phyloP scores from a whole-genome alignment of 2,888 invertebrate genomes.

The Eristalinus aeneus region DNA sequence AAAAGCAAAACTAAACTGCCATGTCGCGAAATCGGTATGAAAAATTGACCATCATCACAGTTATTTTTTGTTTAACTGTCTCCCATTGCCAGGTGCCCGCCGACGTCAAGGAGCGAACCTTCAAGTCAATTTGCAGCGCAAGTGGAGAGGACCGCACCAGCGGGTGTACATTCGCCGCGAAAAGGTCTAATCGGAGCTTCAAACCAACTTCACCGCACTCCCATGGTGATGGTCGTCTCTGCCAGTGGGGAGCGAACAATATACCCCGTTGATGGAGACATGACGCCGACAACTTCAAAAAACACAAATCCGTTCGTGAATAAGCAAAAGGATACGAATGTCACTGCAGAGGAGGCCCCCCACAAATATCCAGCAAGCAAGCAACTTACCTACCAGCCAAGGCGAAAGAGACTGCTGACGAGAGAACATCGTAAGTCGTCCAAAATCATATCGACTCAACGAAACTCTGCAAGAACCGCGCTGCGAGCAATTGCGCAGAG shows the following conservation, averaged over 20 bases:
- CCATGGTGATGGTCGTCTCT: constrained; percentile 18
- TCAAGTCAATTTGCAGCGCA: background rate
- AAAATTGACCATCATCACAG: too few species aligned
- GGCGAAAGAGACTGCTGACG: background rate
- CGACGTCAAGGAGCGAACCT: background rate
- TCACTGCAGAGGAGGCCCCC: background rate
- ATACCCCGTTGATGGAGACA: constrained; percentile 1
- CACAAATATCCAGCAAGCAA: background rate
- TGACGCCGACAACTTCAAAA: background rate
- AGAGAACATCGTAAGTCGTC: background rate
- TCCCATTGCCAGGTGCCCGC: background rate
- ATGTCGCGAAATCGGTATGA: constrained; percentile 33
- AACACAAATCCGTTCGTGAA: constrained; percentile 37
- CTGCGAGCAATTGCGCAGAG: background rate
- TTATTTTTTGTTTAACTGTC: too few species aligned
- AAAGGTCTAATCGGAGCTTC: background rate
- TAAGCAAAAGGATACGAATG: background rate
- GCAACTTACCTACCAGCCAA: background rate
- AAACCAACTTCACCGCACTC: constrained; percentile 8
- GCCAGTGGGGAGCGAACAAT: constrained; percentile 35
- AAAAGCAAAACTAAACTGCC: background rate
- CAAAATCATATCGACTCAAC: constrained; percentile 13
- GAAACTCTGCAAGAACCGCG: background rate
- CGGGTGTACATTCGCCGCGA: constrained; percentile 9
- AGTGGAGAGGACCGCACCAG: background rate